Percentiles rank a stretch among this genome's conserved stretches.
These are phyloP conservation scores for Muschampia plurimacula DNA, from an alignment of 2,888 invertebrate genomes.

Conservation along the genomic window DNA sequence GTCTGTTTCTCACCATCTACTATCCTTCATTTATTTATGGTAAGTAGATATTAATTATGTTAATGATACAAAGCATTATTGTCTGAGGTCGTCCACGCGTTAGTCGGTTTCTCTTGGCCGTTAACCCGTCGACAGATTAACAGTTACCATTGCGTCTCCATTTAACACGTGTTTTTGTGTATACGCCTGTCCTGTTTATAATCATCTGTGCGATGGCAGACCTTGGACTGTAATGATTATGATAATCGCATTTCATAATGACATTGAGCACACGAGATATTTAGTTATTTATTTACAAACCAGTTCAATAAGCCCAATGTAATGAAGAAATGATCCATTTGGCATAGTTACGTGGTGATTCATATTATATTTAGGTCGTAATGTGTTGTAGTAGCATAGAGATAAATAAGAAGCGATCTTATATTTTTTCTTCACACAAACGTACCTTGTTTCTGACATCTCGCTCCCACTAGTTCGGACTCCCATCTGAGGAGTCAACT, in stretches of 20 bases:
- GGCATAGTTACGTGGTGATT: background rate
- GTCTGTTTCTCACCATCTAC: background rate
- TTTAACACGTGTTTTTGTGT: constrained; percentile 5
- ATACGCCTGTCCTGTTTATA: constrained; percentile 7
- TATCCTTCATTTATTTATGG: background rate
- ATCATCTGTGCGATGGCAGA: background rate
- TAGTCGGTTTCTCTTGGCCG: constrained; percentile 7
- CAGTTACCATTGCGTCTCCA: constrained; percentile 13
- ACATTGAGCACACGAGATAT: background rate
- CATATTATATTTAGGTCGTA: background rate
- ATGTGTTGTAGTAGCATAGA: too few relatives aligned
- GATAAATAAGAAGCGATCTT: too few relatives aligned
- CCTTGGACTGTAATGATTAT: constrained; percentile 13
- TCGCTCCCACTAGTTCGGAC: too few relatives aligned
- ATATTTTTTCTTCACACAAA: too few relatives aligned
- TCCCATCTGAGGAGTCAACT: too few relatives aligned
- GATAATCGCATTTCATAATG: constrained; percentile 12
- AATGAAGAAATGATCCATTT: background rate
- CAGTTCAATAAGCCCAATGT: background rate
- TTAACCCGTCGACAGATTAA: constrained; percentile 24
- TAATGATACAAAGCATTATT: constrained; percentile 15
- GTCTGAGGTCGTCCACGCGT: constrained; percentile 25
- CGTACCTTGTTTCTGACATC: too few relatives aligned
- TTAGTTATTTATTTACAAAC: background rate
- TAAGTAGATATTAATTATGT: constrained; percentile 5